Conservation (phyloP, 2,113 vertebrate genomes). For the Axis porcinus region DNA sequence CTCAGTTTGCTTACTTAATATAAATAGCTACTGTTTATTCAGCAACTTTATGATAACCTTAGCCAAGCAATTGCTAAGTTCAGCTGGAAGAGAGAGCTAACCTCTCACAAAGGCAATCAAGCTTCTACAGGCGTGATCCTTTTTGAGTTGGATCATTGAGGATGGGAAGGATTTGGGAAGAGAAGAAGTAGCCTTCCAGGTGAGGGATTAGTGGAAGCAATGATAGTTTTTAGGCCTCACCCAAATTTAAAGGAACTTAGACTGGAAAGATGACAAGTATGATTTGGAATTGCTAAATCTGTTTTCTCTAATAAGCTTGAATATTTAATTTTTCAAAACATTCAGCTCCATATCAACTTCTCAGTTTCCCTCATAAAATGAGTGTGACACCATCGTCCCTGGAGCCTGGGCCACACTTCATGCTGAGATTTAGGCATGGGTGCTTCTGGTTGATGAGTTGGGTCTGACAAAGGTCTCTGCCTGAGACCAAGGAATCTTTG, state of each 20-base stretch:
- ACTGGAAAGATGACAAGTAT: fast-evolving
- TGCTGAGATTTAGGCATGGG: background rate
- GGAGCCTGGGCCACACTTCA: background rate
- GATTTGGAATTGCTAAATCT: background rate
- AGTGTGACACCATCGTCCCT: background rate
- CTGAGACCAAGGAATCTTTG: background rate
- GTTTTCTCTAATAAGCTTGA: background rate
- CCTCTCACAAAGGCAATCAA: background rate
- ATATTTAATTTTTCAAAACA: background rate
- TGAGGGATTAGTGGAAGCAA: background rate
- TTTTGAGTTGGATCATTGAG: background rate
- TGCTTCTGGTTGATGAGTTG: background rate
- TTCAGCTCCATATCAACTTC: background rate
- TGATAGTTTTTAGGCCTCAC: background rate
- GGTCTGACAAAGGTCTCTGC: background rate
- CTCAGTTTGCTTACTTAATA: background rate
- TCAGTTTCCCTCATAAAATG: background rate
- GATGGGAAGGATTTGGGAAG: background rate
- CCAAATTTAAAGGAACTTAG: background rate
- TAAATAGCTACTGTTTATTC: background rate
- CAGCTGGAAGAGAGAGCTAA: background rate
- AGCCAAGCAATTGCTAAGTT: background rate
- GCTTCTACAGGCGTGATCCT: background rate
- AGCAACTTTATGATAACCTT: background rate
- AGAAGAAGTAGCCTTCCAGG: fast-evolving